Evolutionary conservation across 2,797 vertebrate species (phyloP).

Genomic region (Hoplostethus atlanticus): DNA sequence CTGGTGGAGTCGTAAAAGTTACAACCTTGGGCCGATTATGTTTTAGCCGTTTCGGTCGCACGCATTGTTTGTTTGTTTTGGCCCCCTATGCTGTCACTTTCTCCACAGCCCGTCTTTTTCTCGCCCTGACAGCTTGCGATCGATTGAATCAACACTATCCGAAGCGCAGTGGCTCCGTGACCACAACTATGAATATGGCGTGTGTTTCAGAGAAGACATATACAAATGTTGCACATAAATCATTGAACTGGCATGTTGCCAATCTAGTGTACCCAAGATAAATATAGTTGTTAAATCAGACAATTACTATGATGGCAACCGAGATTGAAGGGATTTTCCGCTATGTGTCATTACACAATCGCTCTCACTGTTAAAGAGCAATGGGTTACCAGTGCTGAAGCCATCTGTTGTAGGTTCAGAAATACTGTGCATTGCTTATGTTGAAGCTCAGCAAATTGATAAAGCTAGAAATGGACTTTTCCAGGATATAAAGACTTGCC

Average conservation of each 20-base stretch:
- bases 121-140: constrained; percentile 13
- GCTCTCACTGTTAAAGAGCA: constrained; percentile 21
- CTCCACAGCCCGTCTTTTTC: neutral
- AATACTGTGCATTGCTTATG: constrained; percentile 11
- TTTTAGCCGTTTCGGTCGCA: neutral
- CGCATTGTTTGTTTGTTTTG: neutral
- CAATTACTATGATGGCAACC: constrained; percentile 48
- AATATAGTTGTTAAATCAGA: constrained; percentile 27
- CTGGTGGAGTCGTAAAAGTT: constrained; percentile 63
- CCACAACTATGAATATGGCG: constrained; percentile 64
- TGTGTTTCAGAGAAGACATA: constrained; percentile 43
- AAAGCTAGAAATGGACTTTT: constrained; percentile 45
- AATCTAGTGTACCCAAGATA: constrained; percentile 77
- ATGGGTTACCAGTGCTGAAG: constrained; percentile 47
- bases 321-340: constrained; percentile 39
- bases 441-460: constrained; percentile 20
- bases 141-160: constrained; percentile 20
- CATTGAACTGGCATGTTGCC: constrained; percentile 54
- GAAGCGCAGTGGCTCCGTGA: constrained; percentile 19
- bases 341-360: constrained; percentile 21
- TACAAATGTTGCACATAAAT: constrained; percentile 47
- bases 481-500: constrained; percentile 40
- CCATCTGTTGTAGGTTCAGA: constrained; percentile 12
- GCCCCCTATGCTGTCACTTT: neutral
- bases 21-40: neutral